Evolutionary conservation across 2,113 vertebrate genomes (phyloP).

Genomic region (Plestiodon gilberti): DNA sequence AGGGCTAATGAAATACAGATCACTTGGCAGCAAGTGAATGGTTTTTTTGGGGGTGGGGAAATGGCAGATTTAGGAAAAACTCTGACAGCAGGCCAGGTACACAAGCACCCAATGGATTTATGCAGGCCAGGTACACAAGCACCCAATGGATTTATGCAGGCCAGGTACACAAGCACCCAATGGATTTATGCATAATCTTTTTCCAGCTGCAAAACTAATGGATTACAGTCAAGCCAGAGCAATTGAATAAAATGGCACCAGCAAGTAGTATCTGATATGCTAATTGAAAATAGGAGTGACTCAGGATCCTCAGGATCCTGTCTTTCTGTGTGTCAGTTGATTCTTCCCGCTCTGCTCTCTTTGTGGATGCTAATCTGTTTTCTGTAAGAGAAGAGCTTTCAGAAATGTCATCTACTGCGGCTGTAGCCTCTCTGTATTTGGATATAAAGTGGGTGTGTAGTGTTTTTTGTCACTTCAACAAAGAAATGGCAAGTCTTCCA

Average conservation of each 20-base stretch:
- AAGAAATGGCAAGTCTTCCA: not conserved
- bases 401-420: not conserved
- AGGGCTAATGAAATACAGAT: not conserved
- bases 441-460: not conserved
- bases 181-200: not conserved
- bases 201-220: not conserved
- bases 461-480: not conserved
- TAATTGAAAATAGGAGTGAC: not conserved
- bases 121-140: not conserved
- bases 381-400: not conserved
- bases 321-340: not conserved
- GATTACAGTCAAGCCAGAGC: not conserved
- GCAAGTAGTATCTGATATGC: not conserved
- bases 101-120: not conserved
- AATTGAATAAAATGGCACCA: not conserved
- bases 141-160: not conserved
- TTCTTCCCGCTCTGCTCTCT: not conserved
- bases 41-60: not conserved
- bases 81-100: not conserved
- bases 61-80: not conserved
- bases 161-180: not conserved
- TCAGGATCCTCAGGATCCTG: not conserved
- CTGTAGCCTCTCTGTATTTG: not conserved
- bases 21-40: not conserved
- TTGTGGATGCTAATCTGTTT: no score